A percentile compares a stretch with the other conserved stretches of the same genome.
Evolutionary conservation across 1,140 invertebrate genomes (phyloP).

Genomic region (Euwallacea fornicatus): DNA sequence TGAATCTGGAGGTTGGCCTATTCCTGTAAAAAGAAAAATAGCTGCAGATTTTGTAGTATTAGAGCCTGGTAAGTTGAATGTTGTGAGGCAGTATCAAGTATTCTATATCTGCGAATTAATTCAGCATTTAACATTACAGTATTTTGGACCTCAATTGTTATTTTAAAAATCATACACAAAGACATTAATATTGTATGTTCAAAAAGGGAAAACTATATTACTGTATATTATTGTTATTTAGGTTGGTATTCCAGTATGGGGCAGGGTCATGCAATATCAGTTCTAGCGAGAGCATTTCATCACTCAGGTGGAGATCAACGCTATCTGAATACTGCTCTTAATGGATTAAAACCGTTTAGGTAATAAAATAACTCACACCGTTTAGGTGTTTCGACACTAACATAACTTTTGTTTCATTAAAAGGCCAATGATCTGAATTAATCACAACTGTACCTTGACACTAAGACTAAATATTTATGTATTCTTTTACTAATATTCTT

Average conservation of each 20-base stretch:
- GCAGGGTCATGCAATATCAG: conserved; percentile 94
- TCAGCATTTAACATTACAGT: not conserved
- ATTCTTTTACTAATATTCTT: too few species aligned
- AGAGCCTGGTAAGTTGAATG: conserved; percentile 39
- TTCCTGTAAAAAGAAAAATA: conserved; percentile 79
- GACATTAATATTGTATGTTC: not conserved
- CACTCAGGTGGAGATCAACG: conserved; percentile 71
- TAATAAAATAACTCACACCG: not conserved
- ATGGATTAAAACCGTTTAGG: conserved; percentile 77
- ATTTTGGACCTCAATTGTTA: not conserved
- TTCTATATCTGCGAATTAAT: not conserved
- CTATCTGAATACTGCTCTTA: conserved; percentile 80
- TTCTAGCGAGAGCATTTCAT: conserved; percentile 86
- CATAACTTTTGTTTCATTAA: not conserved
- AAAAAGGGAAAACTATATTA: not conserved
- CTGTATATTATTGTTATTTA: conserved; percentile 33
- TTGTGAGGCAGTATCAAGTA: not conserved
- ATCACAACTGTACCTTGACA: too few species aligned
- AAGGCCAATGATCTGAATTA: not conserved
- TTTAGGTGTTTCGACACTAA: too few species aligned
- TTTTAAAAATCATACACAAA: not conserved
- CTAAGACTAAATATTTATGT: too few species aligned
- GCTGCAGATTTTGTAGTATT: conserved; percentile 69
- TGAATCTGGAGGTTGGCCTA: conserved; percentile 83
- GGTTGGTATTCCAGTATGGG: conserved; percentile 94